A percentile compares a stretch with the other conserved stretches of the same genome.
Evolutionary conservation across 2,113 vertebrate species (phyloP).

Genomic region (Chunga burmeisteri): DNA sequence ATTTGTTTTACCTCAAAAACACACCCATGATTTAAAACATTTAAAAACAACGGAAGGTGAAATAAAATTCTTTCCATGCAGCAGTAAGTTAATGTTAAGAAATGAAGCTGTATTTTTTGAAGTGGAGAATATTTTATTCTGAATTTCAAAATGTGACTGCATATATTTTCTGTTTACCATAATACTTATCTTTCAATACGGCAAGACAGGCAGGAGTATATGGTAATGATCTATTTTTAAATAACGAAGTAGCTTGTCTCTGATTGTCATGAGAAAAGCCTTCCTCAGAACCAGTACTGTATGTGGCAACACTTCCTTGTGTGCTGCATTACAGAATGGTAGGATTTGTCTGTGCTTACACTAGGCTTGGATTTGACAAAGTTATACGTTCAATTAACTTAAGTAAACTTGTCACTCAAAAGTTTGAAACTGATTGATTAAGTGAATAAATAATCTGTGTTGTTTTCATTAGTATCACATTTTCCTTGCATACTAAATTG

Average conservation of each 20-base stretch:
- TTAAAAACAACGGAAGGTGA: neutral
- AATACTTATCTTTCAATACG: neutral
- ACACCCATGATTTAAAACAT: neutral
- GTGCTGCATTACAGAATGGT: neutral
- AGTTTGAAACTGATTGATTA: slow-evolving; percentile 58
- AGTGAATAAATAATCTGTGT: slow-evolving; percentile 29
- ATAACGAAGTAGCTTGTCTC: neutral
- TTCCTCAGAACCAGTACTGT: neutral
- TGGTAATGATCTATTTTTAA: neutral
- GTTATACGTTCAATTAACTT: slow-evolving; percentile 14
- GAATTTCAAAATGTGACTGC: neutral
- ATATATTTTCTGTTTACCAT: neutral
- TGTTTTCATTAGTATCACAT: slow-evolving; percentile 45
- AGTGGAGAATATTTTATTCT: neutral
- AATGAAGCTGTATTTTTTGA: neutral
- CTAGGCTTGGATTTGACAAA: neutral
- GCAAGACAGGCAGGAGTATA: neutral
- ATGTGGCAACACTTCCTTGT: neutral
- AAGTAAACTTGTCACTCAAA: slow-evolving; percentile 36
- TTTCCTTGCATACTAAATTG: slow-evolving; percentile 30
- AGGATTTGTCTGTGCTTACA: neutral
- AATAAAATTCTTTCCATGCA: neutral
- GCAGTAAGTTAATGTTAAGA: neutral
- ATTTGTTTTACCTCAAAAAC: neutral
- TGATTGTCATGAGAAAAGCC: neutral